A percentile compares a stretch with the other conserved stretches of the same genome.
Evolutionary conservation across 2,113 vertebrate species (phyloP).

Genomic region (Pelvicachromis taeniatus): DNA sequence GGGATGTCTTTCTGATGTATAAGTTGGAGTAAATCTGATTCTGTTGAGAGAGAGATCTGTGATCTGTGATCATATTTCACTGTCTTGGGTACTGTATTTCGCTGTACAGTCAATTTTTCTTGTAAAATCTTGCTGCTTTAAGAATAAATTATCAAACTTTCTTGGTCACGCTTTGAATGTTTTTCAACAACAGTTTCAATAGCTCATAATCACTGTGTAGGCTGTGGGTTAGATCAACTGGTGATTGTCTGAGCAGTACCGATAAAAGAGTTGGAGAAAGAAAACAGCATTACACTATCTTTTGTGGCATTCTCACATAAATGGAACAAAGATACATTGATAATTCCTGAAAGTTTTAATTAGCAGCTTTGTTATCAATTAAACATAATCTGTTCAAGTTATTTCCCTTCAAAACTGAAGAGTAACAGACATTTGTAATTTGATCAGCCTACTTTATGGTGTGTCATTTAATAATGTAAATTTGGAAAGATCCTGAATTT

Average conservation of each 20-base stretch:
- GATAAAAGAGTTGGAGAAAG: background rate
- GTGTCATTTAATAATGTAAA: background rate
- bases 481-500: background rate
- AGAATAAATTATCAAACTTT: constrained; percentile 68
- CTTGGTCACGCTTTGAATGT: background rate
- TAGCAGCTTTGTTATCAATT: background rate
- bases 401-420: background rate
- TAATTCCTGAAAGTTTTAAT: background rate
- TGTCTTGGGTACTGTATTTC: constrained; percentile 28
- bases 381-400: background rate
- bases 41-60: constrained; percentile 1
- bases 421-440: background rate
- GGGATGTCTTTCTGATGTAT: constrained; percentile 8
- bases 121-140: constrained; percentile 69
- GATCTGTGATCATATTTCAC: constrained; percentile 4
- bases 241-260: background rate
- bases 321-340: background rate
- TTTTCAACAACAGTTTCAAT: background rate
- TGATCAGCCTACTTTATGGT: background rate
- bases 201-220: background rate
- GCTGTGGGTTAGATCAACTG: background rate
- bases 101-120: constrained; percentile 80
- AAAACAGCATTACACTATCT: background rate
- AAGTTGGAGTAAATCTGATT: constrained; percentile 21
- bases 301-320: background rate